phyloP scores from a whole-genome alignment of 2,113 vertebrate species.

The Sisor rabdophorus region DNA sequence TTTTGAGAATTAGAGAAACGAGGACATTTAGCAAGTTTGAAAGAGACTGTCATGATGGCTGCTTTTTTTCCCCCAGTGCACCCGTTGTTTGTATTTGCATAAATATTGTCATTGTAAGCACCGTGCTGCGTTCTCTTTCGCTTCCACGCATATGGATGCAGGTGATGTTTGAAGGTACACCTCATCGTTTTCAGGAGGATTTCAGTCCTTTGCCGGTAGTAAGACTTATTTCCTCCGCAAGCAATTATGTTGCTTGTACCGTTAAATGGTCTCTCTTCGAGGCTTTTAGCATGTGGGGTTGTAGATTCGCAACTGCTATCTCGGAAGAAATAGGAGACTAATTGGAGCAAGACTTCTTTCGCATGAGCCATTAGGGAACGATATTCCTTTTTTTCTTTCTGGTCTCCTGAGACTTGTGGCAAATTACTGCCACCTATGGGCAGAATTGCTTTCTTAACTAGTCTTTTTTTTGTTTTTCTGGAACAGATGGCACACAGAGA shows the following conservation, averaged over 20 bases:
- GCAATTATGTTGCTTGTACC: conserved; percentile 41
- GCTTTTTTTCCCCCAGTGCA: neutral
- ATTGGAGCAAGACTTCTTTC: conserved; percentile 50
- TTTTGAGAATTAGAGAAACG: conserved; percentile 2
- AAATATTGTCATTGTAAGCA: conserved; percentile 20
- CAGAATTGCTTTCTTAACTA: conserved; percentile 29
- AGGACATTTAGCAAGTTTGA: neutral
- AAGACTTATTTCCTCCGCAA: conserved; percentile 32
- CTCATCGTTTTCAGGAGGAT: conserved; percentile 33
- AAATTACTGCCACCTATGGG: conserved; percentile 52
- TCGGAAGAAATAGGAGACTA: conserved; percentile 51
- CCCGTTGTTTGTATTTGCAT: conserved; percentile 8
- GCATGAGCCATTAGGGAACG: conserved; percentile 34
- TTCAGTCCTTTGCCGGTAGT: conserved; percentile 42
- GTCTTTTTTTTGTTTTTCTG: conserved; percentile 10
- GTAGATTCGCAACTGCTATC: conserved; percentile 29
- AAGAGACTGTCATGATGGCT: neutral
- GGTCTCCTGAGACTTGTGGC: conserved; percentile 32
- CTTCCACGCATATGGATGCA: conserved; percentile 27
- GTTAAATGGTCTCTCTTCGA: conserved; percentile 40
- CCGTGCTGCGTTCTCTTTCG: conserved; percentile 1
- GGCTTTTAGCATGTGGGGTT: conserved; percentile 30
- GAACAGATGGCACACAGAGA: neutral
- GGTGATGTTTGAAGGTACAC: conserved; percentile 29
- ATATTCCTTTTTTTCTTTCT: conserved; percentile 21